phyloP scores from a whole-genome alignment of 2,888 invertebrate species.

The Microplitis deprimator region DNA sequence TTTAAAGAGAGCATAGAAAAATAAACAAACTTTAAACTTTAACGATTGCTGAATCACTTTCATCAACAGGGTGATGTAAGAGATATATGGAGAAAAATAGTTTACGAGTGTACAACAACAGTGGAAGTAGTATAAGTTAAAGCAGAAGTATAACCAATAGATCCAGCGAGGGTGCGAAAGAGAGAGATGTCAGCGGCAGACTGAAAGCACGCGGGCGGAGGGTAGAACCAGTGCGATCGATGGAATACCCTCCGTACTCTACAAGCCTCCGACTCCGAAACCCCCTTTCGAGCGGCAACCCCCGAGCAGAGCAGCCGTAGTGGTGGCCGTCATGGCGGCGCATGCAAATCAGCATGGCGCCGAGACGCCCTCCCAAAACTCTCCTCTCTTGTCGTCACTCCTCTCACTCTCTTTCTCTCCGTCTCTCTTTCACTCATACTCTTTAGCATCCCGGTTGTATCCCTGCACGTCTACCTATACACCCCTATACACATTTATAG shows the following conservation, averaged over 20 bases:
- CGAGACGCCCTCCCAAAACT: constrained; percentile 70
- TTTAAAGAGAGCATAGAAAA: neutral
- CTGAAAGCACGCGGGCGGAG: constrained; percentile 47
- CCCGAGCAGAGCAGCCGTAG: constrained; percentile 55
- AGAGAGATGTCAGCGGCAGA: constrained; percentile 45
- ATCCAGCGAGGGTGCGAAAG: constrained; percentile 40
- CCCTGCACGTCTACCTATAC: constrained; percentile 11
- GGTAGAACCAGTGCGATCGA: constrained; percentile 73
- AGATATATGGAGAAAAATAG: constrained; percentile 11
- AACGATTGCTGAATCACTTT: neutral
- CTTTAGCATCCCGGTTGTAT: neutral
- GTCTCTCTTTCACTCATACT: neutral
- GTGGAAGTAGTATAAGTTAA: neutral
- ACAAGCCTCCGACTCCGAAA: constrained; percentile 57
- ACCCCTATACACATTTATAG: constrained; percentile 33
- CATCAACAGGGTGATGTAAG: constrained; percentile 18
- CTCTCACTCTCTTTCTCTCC: constrained; percentile 45
- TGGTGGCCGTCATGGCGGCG: constrained; percentile 75
- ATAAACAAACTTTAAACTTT: constrained; percentile 2
- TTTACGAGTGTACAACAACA: neutral
- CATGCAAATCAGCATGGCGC: constrained; percentile 78
- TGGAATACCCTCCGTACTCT: constrained; percentile 69
- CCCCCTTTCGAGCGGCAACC: constrained; percentile 42
- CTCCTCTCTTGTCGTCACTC: constrained; percentile 47
- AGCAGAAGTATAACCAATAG: neutral